Conservation (phyloP, 2,113 vertebrate species). For the Epinephelus fuscoguttatus region DNA sequence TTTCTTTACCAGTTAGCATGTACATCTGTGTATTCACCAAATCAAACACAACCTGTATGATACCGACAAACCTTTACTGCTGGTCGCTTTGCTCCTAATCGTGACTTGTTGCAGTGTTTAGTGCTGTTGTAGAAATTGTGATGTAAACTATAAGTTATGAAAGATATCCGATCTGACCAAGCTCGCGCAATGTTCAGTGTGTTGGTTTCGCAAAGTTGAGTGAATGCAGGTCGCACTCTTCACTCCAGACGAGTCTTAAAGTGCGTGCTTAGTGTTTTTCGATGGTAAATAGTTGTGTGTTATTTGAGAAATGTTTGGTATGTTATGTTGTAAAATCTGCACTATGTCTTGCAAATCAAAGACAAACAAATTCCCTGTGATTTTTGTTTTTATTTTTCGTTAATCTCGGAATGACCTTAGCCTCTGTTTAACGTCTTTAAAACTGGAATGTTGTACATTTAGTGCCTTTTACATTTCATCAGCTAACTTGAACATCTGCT, state of each 20-base stretch:
- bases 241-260: conserved; percentile 52
- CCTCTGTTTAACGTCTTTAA: conserved; percentile 74
- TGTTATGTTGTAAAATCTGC: conserved; percentile 78
- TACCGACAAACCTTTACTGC: conserved; percentile 46
- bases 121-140: conserved; percentile 75
- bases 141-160: conserved; percentile 76
- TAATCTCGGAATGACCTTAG: conserved; percentile 64
- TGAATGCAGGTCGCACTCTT: conserved; percentile 17
- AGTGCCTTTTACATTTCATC: conserved; percentile 87
- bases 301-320: conserved; percentile 69
- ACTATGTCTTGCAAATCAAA: conserved; percentile 76
- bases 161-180: conserved; percentile 28
- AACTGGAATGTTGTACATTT: conserved; percentile 87
- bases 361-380: conserved; percentile 72
- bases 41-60: conserved; percentile 33
- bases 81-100: conserved; percentile 44
- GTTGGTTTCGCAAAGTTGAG: conserved; percentile 22
- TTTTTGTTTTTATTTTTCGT: conserved; percentile 49
- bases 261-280: conserved; percentile 53
- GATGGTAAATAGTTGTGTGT: conserved; percentile 74
- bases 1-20: conserved; percentile 22
- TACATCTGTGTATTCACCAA: conserved; percentile 5
- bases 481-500: conserved; percentile 82
- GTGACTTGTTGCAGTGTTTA: conserved; percentile 65
- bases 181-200: conserved; percentile 1